Conservation (phyloP, 1,140 invertebrate genomes). For the Solenopsis fugax region DNA sequence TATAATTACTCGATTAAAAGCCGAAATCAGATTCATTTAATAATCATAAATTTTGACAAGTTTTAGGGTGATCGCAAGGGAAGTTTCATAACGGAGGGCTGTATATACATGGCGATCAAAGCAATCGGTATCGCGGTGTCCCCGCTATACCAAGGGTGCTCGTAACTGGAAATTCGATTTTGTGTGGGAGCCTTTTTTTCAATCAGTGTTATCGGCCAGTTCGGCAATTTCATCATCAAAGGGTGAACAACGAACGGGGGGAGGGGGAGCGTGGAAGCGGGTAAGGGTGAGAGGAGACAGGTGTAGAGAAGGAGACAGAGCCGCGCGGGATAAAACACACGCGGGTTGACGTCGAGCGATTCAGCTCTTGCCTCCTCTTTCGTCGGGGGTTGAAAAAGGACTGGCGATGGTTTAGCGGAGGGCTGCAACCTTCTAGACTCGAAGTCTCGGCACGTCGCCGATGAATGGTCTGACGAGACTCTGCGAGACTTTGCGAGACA, state of each 20-base stretch:
- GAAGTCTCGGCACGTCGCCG: constrained; percentile 85
- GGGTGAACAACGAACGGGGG: constrained; percentile 9
- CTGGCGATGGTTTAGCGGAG: constrained; percentile 65
- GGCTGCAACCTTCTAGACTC: constrained; percentile 78
- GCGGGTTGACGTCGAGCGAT: constrained; percentile 52
- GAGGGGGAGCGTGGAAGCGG: constrained; percentile 10
- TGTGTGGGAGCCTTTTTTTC: constrained; percentile 79
- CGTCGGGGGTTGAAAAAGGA: constrained; percentile 59
- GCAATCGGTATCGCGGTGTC: constrained; percentile 73
- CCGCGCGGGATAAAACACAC: constrained; percentile 69
- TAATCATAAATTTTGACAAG: constrained; percentile 34
- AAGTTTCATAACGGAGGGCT: constrained; percentile 56
- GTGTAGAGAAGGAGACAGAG: constrained; percentile 53
- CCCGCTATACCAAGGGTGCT: constrained; percentile 65
- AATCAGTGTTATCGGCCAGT: constrained; percentile 83
- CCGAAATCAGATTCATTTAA: background rate
- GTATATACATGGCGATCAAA: constrained; percentile 64
- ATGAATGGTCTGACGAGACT: constrained; percentile 86
- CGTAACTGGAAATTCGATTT: constrained; percentile 80
- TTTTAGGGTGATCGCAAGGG: constrained; percentile 32
- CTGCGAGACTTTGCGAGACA: constrained; percentile 84
- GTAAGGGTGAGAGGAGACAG: constrained; percentile 19
- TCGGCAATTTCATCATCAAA: constrained; percentile 78
- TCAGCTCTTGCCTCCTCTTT: constrained; percentile 29
- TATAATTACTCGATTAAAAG: constrained; percentile 18